phyloP scores from a whole-genome alignment of 2,888 invertebrate species.

The Thysanoteuthis rhombus region DNA sequence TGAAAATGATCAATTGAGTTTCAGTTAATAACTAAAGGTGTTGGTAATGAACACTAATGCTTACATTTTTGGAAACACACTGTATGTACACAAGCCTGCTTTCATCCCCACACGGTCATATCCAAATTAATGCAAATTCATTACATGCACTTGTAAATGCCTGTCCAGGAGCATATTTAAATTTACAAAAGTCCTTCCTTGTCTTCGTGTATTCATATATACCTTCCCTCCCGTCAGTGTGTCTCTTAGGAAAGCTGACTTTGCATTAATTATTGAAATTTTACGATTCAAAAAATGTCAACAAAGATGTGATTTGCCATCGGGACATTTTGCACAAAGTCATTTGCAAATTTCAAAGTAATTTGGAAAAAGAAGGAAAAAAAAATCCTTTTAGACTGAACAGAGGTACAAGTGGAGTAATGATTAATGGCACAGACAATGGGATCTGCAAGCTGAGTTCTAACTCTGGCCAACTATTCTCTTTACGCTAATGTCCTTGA shows the following conservation, averaged over 20 bases:
- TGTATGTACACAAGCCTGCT: neutral
- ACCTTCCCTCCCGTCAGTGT: neutral
- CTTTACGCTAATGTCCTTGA: no score
- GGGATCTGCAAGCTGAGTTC: no score
- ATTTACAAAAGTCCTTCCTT: neutral
- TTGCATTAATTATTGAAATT: neutral
- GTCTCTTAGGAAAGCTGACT: neutral
- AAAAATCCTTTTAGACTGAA: neutral
- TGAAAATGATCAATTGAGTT: no score
- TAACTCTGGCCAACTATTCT: no score
- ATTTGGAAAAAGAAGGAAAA: no score
- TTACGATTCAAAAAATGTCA: neutral
- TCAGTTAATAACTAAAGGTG: no score
- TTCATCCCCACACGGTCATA: neutral
- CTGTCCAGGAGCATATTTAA: neutral
- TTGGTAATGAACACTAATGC: no score
- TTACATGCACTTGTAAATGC: neutral
- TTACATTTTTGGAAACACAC: neutral
- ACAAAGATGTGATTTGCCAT: neutral
- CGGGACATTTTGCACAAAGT: neutral
- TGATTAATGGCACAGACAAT: no score
- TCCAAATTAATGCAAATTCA: neutral
- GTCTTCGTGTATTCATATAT: neutral
- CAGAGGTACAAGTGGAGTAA: no score
- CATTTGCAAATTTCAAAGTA: neutral